phyloP scores from a whole-genome alignment of 1,140 invertebrate genomes.

The Caenorhabditis latens region DNA sequence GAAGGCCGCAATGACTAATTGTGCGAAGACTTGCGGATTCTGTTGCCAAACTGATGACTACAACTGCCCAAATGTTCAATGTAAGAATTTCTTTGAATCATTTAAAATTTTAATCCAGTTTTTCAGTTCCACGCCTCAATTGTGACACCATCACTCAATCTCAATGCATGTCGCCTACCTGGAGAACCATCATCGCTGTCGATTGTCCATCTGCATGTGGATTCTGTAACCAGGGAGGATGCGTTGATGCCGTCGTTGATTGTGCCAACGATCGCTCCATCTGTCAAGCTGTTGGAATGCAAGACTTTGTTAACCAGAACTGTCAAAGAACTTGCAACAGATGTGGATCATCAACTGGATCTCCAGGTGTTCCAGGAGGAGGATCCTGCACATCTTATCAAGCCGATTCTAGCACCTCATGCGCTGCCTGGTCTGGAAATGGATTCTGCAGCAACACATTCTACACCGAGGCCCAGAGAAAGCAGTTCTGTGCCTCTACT shows the following conservation, averaged over 20 bases:
- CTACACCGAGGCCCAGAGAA: conserved; percentile 35
- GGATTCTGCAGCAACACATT: conserved; percentile 55
- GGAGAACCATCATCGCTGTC: conserved; percentile 45
- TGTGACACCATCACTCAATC: conserved; percentile 34
- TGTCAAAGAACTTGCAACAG: conserved; percentile 56
- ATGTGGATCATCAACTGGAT: neutral
- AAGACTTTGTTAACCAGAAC: conserved; percentile 1
- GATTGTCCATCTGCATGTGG: conserved; percentile 48
- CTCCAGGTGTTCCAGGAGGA: conserved; percentile 10
- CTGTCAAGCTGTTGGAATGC: conserved; percentile 1
- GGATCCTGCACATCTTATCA: neutral
- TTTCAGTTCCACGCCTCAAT: conserved; percentile 49
- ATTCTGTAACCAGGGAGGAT: conserved; percentile 58
- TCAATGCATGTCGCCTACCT: conserved; percentile 7
- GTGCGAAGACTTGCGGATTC: conserved; percentile 55
- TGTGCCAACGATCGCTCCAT: conserved; percentile 52
- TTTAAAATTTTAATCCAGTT: neutral
- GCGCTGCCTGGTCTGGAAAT: conserved; percentile 24
- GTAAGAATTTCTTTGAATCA: neutral
- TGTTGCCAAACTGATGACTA: conserved; percentile 28
- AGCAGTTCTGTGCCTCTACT: conserved; percentile 14
- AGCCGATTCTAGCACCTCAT: neutral
- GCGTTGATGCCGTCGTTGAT: conserved; percentile 54
- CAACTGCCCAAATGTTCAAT: conserved; percentile 31
- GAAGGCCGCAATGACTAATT: conserved; percentile 5